Base-by-base conservation (phyloP, 2,113 vertebrate genomes). In the Prionailurus viverrinus region DNA sequence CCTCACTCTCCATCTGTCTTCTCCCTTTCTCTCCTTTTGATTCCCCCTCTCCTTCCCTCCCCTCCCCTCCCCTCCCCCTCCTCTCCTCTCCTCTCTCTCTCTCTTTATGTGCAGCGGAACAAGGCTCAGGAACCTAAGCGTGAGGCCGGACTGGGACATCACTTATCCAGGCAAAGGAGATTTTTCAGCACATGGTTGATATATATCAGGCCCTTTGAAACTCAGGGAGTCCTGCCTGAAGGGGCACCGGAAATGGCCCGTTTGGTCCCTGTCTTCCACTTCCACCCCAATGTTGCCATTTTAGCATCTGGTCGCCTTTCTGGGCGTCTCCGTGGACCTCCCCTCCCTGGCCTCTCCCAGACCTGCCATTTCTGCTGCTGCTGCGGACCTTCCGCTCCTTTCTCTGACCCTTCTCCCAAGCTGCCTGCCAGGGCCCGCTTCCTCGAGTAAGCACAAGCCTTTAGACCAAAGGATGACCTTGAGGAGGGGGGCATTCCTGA, bases 361-460 rank as follows among this genome's bases (percentile, higher is more conserved):
- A n/a, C 12, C 19, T 36, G 41, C 18, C 25, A 19, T 39, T 21
- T 58, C 29, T 41, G 12, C 36, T 1, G 13, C 23, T 27, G 10
- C 74, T 29, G 1, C 0, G 9, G n/a, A 19, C 53, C 15, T n/a
- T 10, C 45, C 5, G 0, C n/a, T n/a, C 16, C 21, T 19, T 63
- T 79, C 65, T 39, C 51, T 39, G 25, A 7, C 21, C 33, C 15
- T 39, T 25, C 27, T 19, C 23, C 27, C 18, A 2, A 9, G 23
- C 13, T 80, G 19, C 23, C 23, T 66, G 0, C 15, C 15, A 41
- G 31, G 27, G 8, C 51, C 25, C 33, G 7, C 12, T 25, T 83
- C 39, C 51, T 63, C 65, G 16, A 65, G 33, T 81, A 63, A 80
- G 74, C 45, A 53, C 78, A 39, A 39, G 48, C 19, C 55, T 82